Percentiles rank a stretch among this genome's conserved stretches.
Conservation (phyloP, 2,113 vertebrate species). For the Actinemys pallida region DNA sequence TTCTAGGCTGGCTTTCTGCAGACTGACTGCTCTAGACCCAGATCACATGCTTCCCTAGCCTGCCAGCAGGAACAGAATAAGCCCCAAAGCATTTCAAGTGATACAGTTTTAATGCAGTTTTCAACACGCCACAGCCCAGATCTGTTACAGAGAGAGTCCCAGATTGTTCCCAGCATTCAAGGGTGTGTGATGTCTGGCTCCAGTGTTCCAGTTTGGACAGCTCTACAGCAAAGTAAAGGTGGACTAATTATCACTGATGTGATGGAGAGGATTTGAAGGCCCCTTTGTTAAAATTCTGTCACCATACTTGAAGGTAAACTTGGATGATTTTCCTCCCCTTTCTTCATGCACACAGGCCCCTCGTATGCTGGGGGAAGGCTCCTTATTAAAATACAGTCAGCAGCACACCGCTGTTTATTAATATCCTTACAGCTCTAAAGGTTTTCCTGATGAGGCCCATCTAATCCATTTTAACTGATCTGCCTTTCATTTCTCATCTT, state of each 20-base stretch:
- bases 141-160: neutral
- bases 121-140: neutral
- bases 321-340: neutral
- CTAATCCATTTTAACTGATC: fast-evolving
- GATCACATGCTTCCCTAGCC: too few relatives aligned
- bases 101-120: too few relatives aligned
- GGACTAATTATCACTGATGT: fast-evolving
- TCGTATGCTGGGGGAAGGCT: neutral
- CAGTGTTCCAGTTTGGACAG: fast-evolving
- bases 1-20: neutral
- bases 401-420: fast-evolving
- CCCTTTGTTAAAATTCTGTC: neutral
- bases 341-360: neutral
- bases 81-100: too few relatives aligned
- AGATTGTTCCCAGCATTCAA: fast-evolving
- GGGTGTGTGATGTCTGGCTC: fast-evolving
- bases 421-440: fast-evolving
- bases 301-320: fast-evolving
- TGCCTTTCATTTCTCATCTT: neutral
- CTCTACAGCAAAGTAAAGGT: fast-evolving
- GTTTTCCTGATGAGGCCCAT: fast-evolving
- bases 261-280: too few relatives aligned
- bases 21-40: neutral
- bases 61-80: neutral
- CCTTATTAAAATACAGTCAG: fast-evolving